Evolutionary conservation across 2,888 invertebrate species (phyloP).

Genomic region (Chymomyza caudatula): DNA sequence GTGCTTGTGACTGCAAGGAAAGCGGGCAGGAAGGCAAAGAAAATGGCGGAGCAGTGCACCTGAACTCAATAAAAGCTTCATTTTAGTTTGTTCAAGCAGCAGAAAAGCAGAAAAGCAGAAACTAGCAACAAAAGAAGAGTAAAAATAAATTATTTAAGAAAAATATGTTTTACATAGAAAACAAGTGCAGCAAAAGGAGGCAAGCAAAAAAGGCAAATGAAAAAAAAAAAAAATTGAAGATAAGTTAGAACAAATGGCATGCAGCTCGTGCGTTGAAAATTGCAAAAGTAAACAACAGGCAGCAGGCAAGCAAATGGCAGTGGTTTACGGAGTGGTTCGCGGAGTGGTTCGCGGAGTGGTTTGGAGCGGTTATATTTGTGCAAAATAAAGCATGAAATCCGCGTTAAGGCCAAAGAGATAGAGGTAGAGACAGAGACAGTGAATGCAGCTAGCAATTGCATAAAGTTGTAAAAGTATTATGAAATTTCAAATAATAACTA

Average conservation of each 20-base stretch:
- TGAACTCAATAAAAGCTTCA: conserved; percentile 72
- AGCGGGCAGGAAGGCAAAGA: background rate
- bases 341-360: background rate
- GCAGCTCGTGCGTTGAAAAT: conserved; percentile 69
- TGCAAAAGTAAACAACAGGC: conserved; percentile 61
- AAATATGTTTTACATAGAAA: conserved; percentile 70
- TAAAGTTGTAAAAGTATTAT: conserved; percentile 69
- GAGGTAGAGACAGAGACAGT: conserved; percentile 21
- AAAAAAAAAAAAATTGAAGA: conserved; percentile 11
- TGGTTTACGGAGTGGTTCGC: background rate
- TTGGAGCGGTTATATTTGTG: background rate
- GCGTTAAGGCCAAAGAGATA: conserved; percentile 53
- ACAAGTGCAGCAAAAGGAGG: conserved; percentile 8
- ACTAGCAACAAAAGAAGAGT: conserved; percentile 36
- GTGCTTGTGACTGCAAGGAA: background rate
- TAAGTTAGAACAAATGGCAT: conserved; percentile 64
- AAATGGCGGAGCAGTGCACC: conserved; percentile 30
- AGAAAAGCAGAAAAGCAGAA: conserved; percentile 46
- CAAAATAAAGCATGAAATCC: conserved; percentile 55
- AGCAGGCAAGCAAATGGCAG: background rate
- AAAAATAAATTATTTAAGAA: conserved; percentile 70
- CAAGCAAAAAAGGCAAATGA: conserved; percentile 24
- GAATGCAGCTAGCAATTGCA: conserved; percentile 48
- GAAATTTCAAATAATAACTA: conserved; percentile 70
- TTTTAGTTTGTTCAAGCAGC: conserved; percentile 68